phyloP scores from a whole-genome alignment of 1,140 invertebrate species.

The Propsilocerus akamusi region DNA sequence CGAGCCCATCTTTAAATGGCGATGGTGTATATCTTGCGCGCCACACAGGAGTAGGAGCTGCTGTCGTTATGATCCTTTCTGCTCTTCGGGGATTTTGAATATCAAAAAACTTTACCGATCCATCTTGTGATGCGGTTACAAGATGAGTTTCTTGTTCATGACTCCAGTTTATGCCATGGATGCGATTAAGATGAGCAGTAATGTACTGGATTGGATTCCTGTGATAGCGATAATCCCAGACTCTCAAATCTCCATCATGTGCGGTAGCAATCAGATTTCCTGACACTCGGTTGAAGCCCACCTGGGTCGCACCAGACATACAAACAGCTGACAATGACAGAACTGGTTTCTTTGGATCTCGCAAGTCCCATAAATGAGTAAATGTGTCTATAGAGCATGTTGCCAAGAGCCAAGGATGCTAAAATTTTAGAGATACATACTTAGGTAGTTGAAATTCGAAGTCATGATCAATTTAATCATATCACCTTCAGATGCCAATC shows the following conservation, averaged over 20 bases:
- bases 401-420: conserved; percentile 75
- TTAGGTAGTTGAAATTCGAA: too few species aligned
- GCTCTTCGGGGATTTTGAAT: conserved; percentile 62
- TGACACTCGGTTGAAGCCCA: conserved; percentile 79
- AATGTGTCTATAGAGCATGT: conserved; percentile 88
- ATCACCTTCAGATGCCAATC: conserved; percentile 84
- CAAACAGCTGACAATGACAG: conserved; percentile 59
- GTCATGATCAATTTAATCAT: too few species aligned
- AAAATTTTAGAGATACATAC: too few species aligned
- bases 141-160: conserved; percentile 66
- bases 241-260: conserved; percentile 85
- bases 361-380: conserved; percentile 82
- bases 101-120: conserved; percentile 89
- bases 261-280: conserved; percentile 74
- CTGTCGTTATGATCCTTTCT: conserved; percentile 64
- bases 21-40: conserved; percentile 75
- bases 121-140: conserved; percentile 86
- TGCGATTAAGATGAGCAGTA: conserved; percentile 74
- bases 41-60: conserved; percentile 84
- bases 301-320: conserved; percentile 70
- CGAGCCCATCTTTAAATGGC: conserved; percentile 81
- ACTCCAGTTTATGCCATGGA: conserved; percentile 89
- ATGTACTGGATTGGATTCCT: conserved; percentile 79
- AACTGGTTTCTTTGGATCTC: conserved; percentile 63
- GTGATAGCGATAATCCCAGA: conserved; percentile 87